Base-by-base conservation (phyloP, 2,888 invertebrate genomes). In the Encarsia formosa region DNA sequence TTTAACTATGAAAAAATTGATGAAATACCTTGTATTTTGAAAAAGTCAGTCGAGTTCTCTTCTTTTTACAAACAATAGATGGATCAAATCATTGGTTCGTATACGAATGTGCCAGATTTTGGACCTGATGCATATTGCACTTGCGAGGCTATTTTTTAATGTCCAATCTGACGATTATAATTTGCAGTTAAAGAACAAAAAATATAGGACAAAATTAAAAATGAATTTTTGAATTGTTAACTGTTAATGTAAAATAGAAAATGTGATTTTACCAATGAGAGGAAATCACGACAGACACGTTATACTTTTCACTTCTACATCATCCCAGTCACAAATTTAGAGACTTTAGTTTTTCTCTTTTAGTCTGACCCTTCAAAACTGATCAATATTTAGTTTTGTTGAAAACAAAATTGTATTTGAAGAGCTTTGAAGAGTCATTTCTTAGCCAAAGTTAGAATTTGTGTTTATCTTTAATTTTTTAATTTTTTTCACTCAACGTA, bases 401-500 rank as follows among this genome's bases (percentile, higher is more conserved):
- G 16, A 24, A 29, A 18, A 29, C 42, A 42, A 13, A 8, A 23
- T 16, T 5, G 23, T 31, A 9, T 23, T 29, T 15, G 20, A 4
- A 24, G n/a, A 40, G 20, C 9, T 52, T 46, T 23, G 40, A 47
- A 42, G 56, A 20, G 49, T 67, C 59, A 59, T 59, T 65, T 65
- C 58, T 67, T 71, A 69, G 68, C 69, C 70, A 70, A 71, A 70
- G 68, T 66, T 69, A 67, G 67, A 61, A 61, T 65, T 69, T 65
- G 60, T 60, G 61, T 67, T 67, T 64, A 45, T 56, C 48, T 50
- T 61, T 54, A 64, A 63, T 61, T 32, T 5, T 34, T 13, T 34
- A 24, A 19, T 8, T n/a, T 4, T 9, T n/a, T 18, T n/a, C n/a
- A 24, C 35, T 41, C 58, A 51, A 64, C 63, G 62, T 63, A 62